phyloP scores from a whole-genome alignment of 2,797 vertebrate genomes.

The Channallabes apus region DNA sequence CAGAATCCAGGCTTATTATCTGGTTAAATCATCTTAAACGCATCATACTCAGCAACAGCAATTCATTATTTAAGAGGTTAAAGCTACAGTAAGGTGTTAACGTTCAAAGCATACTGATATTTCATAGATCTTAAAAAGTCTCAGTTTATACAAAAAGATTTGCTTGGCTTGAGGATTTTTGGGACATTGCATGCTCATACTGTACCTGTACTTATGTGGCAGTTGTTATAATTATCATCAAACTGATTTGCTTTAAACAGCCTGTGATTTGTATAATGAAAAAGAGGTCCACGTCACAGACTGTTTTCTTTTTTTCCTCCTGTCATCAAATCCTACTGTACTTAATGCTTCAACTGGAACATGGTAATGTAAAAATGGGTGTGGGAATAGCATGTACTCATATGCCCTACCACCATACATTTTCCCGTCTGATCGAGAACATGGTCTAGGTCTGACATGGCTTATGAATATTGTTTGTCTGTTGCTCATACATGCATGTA shows the following conservation, averaged over 20 bases:
- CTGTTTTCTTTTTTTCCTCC: slow-evolving; percentile 39
- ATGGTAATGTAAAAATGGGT: slow-evolving; percentile 47
- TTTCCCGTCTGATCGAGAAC: slow-evolving; percentile 20
- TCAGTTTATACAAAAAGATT: not conserved
- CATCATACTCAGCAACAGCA: not conserved
- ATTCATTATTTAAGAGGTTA: not conserved
- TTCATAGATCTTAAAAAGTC: not conserved
- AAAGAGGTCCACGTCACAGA: slow-evolving; percentile 39
- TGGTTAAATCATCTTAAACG: not conserved
- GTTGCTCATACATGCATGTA: not conserved
- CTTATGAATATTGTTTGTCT: slow-evolving; percentile 25
- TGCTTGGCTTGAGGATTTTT: not conserved
- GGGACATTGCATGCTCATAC: not conserved
- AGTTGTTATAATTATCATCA: slow-evolving; percentile 42
- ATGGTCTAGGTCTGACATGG: slow-evolving; percentile 17
- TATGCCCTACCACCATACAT: not conserved
- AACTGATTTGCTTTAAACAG: slow-evolving; percentile 44
- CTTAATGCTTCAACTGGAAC: slow-evolving; percentile 49
- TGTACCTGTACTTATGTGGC: slow-evolving; percentile 43
- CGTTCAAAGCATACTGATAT: not conserved
- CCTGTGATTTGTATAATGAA: slow-evolving; percentile 30
- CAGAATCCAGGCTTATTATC: not conserved
- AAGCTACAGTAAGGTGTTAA: not conserved
- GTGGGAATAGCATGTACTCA: slow-evolving; percentile 37
- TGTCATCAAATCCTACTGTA: slow-evolving; percentile 39